A percentile compares a stretch with the other conserved stretches of the same genome.
Evolutionary conservation across 2,113 vertebrate species (phyloP).

Genomic region (Danio rerio): GRCz12tu NC_133179.1:8208001-8208500

Average conservation of each 20-base stretch:
- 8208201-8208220: slow-evolving; percentile 5
- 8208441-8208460: too few species aligned
- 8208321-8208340: background rate
- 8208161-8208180: slow-evolving; percentile 41
- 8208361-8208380: too few species aligned
- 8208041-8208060: background rate
- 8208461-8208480: too few species aligned
- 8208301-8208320: too few species aligned
- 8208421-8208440: too few species aligned
- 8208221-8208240: slow-evolving; percentile 33
- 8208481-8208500: too few species aligned
- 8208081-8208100: slow-evolving; percentile 9
- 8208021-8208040: background rate
- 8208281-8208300: background rate
- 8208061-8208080: background rate
- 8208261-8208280: slow-evolving; percentile 26
- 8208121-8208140: background rate
- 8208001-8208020: background rate
- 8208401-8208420: too few species aligned
- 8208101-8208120: slow-evolving; percentile 8
- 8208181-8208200: slow-evolving; percentile 36
- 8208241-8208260: slow-evolving; percentile 36
- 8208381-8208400: too few species aligned
- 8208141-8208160: slow-evolving; percentile 3
- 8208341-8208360: too few species aligned